Evolutionary conservation across 1,140 invertebrate genomes (phyloP).

Genomic region (Aleiodes sp.): DNA sequence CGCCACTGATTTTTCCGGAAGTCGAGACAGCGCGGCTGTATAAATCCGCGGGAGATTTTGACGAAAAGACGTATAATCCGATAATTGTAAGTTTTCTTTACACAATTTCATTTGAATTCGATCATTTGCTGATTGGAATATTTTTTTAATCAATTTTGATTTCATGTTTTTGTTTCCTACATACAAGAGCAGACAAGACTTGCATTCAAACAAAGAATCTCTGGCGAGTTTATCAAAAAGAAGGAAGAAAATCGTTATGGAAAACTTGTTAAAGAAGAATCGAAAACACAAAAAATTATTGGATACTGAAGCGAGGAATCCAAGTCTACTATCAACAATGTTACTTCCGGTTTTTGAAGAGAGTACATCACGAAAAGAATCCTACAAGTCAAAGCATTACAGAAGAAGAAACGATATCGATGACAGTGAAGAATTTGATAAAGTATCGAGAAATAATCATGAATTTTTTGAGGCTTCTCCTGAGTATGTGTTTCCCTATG

Average conservation of each 20-base stretch:
- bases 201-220: background rate
- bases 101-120: no score
- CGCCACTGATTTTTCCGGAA: constrained; percentile 36
- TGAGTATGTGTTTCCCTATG: constrained; percentile 24
- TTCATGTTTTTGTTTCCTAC: background rate
- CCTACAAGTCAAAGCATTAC: background rate
- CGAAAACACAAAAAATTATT: constrained; percentile 8
- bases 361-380: background rate
- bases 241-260: background rate
- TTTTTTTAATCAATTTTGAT: no score
- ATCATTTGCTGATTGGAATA: no score
- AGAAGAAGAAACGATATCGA: background rate
- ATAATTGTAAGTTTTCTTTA: constrained; percentile 9
- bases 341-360: background rate
- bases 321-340: background rate
- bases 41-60: constrained; percentile 26
- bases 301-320: background rate
- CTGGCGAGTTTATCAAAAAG: background rate
- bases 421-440: background rate
- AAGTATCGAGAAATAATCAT: background rate
- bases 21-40: constrained; percentile 30
- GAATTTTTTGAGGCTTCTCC: constrained; percentile 5
- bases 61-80: constrained; percentile 10
- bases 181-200: constrained; percentile 2
- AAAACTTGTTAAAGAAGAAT: background rate